Base-by-base conservation (phyloP, 2,113 vertebrate genomes). In the Phodopus roborovskii region DNA sequence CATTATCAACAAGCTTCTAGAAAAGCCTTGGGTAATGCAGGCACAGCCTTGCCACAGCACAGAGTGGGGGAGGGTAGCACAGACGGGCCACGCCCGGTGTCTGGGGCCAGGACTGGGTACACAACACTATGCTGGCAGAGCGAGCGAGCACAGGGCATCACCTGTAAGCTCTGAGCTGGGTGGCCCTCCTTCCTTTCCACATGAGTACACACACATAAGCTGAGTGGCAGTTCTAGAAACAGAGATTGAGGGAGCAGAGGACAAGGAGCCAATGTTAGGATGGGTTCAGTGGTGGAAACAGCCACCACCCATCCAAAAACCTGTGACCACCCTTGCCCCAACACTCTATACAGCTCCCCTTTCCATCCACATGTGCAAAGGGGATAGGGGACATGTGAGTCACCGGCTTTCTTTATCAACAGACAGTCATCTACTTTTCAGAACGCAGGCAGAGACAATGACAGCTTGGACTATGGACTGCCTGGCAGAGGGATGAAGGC, bases 361-460 rank as follows among this genome's bases (percentile, higher is more conserved):
- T 33, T 33, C 81, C 42, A n/a, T 10, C 60, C 62, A 20, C 15
- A 17, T 17, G 53, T 74, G 88, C 0, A 56, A 39, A 58, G 0
- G 8, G 24, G 26, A 20, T 7, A 33, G 28, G 53, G 85, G 91
- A 79, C 56, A 62, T 85, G 26, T 62, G 88, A 93, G 88, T 64
- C 42, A 50, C 7, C 7, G 71, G 70, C 88, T 50, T 64, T 26
- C 89, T 53, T 45, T 15, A 19, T 94, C 89, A 87, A 89, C 96
- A 86, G 92, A 95, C 97, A 64, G 92, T 88, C 86, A 66, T 42
- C 28, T 66, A 94, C 13, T n/a, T 74, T 58, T 96, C 84, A 95
- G 87, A 85, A 95, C 77, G 84, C 88, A 81, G 53, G 93, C 74
- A 36, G 50, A 92, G 77, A 92, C 56, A 22, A 7, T 73, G 89